These are phyloP conservation scores for Tetranychus truncatus DNA, from an alignment of 2,888 invertebrate genomes.

Conservation along the genomic window DNA sequence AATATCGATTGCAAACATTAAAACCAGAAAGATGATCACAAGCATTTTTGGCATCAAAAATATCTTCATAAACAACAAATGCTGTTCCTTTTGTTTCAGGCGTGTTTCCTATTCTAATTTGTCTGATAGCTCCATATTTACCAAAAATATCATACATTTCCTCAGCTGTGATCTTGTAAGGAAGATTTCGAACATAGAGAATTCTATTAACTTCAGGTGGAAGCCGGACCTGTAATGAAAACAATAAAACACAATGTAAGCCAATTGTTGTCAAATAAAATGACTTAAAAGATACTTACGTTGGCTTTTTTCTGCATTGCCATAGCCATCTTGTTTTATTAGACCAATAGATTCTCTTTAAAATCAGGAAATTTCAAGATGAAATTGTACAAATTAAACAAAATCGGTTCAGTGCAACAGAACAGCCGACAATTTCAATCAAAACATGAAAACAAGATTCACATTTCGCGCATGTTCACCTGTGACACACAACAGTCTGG, in stretches of 20 bases:
- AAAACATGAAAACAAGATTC: too few species aligned
- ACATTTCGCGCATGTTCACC: too few species aligned
- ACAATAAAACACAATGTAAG: not conserved
- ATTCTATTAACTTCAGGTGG: conserved; percentile 98
- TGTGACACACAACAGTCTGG: too few species aligned
- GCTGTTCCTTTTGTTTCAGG: conserved; percentile 58
- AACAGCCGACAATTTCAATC: too few species aligned
- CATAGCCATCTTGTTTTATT: conserved; percentile 17
- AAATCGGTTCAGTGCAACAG: too few species aligned
- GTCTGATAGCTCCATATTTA: conserved; percentile 95
- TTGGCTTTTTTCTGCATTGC: conserved; percentile 19
- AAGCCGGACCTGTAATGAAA: conserved; percentile 54
- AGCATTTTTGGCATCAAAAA: conserved; percentile 99
- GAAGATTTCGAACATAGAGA: conserved; percentile 84
- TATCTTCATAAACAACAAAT: conserved; percentile 98
- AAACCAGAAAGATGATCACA: conserved; percentile 98
- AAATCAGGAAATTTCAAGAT: too few species aligned
- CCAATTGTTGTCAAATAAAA: not conserved
- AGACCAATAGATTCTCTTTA: not conserved
- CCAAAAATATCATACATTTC: conserved; percentile 99
- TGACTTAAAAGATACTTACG: conserved; percentile 11
- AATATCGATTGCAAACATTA: conserved; percentile 93
- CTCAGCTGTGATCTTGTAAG: conserved; percentile 96
- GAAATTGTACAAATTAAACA: too few species aligned
- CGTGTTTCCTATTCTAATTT: conserved; percentile 55